phyloP scores from a whole-genome alignment of 2,797 vertebrate genomes.

The Cossypha dichroa region DNA sequence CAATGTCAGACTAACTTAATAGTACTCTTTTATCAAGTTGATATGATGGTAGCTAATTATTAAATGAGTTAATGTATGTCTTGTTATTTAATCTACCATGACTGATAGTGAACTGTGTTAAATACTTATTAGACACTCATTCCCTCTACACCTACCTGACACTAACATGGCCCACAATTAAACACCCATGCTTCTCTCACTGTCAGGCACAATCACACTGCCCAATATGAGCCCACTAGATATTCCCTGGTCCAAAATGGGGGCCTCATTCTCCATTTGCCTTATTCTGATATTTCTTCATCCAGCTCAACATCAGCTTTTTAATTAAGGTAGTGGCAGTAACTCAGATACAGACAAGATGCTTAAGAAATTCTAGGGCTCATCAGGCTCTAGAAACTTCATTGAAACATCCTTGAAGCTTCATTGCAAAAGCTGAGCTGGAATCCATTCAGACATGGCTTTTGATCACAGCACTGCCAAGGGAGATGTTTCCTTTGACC shows the following conservation, averaged over 20 bases:
- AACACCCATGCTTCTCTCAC: background rate
- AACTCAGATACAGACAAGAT: background rate
- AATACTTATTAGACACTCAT: conserved; percentile 29
- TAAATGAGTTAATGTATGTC: conserved; percentile 51
- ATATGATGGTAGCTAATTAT: conserved; percentile 60
- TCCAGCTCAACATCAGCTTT: background rate
- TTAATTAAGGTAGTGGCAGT: background rate
- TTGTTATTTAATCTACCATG: conserved; percentile 56
- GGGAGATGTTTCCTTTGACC: background rate
- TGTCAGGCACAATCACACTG: background rate
- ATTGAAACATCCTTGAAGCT: background rate
- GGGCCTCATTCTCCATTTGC: background rate
- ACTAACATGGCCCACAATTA: background rate
- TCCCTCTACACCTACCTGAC: conserved; percentile 40
- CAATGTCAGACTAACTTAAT: conserved; percentile 53
- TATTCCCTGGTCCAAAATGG: background rate
- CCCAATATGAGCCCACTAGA: background rate
- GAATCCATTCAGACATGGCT: accelerated
- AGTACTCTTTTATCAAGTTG: conserved; percentile 56
- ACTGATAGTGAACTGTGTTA: conserved; percentile 45
- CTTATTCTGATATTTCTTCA: background rate
- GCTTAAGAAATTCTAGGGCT: background rate
- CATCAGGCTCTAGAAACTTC: background rate
- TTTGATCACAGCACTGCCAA: background rate
- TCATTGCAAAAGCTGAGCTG: background rate